These are phyloP conservation scores for Benthosema pterotum DNA, from an alignment of 2,797 vertebrate species.

Conservation along the genomic window DNA sequence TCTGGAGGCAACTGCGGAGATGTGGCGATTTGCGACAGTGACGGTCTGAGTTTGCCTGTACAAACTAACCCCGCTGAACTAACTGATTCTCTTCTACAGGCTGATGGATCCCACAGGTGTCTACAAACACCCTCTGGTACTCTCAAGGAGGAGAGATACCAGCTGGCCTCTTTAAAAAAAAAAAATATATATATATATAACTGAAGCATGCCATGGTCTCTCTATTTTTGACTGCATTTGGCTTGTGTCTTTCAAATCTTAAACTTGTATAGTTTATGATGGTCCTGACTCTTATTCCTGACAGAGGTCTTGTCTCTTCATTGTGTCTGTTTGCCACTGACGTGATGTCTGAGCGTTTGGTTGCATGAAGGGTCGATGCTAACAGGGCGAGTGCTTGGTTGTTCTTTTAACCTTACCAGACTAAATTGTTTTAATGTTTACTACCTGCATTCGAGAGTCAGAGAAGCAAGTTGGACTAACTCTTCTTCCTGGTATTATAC, in stretches of 20 bases:
- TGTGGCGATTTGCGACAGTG: constrained; percentile 50
- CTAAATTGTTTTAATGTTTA: constrained; percentile 12
- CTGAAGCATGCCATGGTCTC: constrained; percentile 13
- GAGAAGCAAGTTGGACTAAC: too few relatives aligned
- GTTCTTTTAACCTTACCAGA: too few relatives aligned
- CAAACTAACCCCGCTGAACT: constrained; percentile 71
- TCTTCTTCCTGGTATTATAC: too few relatives aligned
- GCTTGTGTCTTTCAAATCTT: not conserved
- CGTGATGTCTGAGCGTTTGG: constrained; percentile 13
- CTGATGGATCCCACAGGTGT: constrained; percentile 59
- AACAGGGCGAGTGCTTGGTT: constrained; percentile 15
- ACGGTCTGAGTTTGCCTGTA: constrained; percentile 47
- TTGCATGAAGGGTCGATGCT: constrained; percentile 37
- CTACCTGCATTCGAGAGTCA: constrained; percentile 2
- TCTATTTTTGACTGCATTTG: not conserved
- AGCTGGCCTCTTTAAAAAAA: constrained; percentile 9
- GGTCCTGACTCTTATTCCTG: not conserved
- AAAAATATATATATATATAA: too few relatives aligned
- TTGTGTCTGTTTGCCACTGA: not conserved
- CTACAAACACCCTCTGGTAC: constrained; percentile 41
- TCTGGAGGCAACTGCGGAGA: constrained; percentile 57
- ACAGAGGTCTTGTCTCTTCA: not conserved
- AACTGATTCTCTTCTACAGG: constrained; percentile 69
- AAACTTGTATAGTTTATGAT: not conserved
- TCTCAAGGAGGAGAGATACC: constrained; percentile 31